Evolutionary conservation across 2,113 vertebrate genomes (phyloP), one percentile per base, ranked within the genome.

Genomic region (Ciconia maguari): DNA sequence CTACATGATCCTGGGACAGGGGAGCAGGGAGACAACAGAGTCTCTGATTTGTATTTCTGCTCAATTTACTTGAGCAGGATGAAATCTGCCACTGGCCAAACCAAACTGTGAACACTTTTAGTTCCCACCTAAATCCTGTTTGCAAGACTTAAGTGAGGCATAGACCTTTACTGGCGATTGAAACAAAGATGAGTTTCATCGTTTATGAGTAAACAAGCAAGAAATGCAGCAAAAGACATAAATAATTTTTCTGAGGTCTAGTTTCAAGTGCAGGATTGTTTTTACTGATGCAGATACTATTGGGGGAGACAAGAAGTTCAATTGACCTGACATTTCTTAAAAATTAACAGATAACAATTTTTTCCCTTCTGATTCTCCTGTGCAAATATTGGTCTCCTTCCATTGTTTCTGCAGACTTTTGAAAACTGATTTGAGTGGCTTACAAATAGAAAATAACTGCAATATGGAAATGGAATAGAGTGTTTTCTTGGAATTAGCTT

Each of bases 131-230:
- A 83, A 81, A 84, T 87, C 62, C 78, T 95, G 78, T 95, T 93
- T 97, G 61, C 57, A 87, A 87, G 52, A 51, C 19, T 79, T 54
- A 75, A 93, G 78, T 92, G 85, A 96, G 29, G 82, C 81, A 94
- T 87, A 72, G 78, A 38, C 34, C 17, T 93, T 96, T 91, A 60
- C 32, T 96, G 93, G 87, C 89, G 74, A 34, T 83, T 3, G 20
- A 89, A 85, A 86, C 25, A 94, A 81, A 80, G 74, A 91, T 6
- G 6, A 78, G 81, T 76, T 75, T 85, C 44, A 83, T 80, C 3
- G 0, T 34, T 71, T 70, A 70, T 68, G 60, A 86, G 51, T 62
- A 87, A 96, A 86, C 14, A 18, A 68, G 21, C 34, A 79, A 93
- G 41, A 90, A 94, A 79, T 64, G 11, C 2, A 10, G 38, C 46